A percentile compares a stretch with the other conserved stretches of the same genome.
phyloP scores from a whole-genome alignment of 2,888 invertebrate genomes.

The Eristalinus aeneus region DNA sequence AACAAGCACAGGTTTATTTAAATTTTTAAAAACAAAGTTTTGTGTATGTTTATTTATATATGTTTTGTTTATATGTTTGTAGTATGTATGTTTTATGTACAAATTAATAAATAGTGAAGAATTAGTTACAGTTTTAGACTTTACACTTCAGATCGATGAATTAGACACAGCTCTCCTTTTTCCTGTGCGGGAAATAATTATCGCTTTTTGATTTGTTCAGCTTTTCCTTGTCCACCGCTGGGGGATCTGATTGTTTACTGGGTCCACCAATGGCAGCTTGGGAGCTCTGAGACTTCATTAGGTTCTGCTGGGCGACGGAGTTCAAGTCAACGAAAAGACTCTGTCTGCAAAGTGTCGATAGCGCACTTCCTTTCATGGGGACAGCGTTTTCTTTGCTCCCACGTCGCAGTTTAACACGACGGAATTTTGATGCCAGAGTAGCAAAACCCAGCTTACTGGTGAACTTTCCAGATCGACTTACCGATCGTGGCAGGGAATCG shows the following conservation, averaged over 20 bases:
- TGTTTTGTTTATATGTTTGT: background rate
- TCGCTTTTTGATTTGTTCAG: conserved; percentile 79
- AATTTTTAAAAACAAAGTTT: background rate
- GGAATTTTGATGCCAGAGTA: conserved; percentile 83
- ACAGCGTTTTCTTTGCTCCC: conserved; percentile 75
- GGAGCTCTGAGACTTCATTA: conserved; percentile 78
- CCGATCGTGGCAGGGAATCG: conserved; percentile 82
- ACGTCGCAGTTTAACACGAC: conserved; percentile 82
- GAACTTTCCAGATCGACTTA: conserved; percentile 77
- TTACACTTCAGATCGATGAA: conserved; percentile 14
- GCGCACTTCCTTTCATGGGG: conserved; percentile 82
- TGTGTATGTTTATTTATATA: background rate
- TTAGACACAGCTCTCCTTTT: conserved; percentile 79
- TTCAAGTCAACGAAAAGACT: conserved; percentile 86
- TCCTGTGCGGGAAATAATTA: conserved; percentile 76
- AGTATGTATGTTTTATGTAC: conserved; percentile 38
- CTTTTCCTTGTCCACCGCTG: conserved; percentile 72
- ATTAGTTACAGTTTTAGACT: conserved; percentile 54
- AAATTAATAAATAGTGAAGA: conserved; percentile 52
- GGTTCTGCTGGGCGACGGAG: conserved; percentile 72
- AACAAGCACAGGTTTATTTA: background rate
- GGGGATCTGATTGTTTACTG: conserved; percentile 28
- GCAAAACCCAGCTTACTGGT: conserved; percentile 82
- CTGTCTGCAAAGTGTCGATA: conserved; percentile 88
- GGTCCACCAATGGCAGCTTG: conserved; percentile 73